Evolutionary conservation across 1,140 invertebrate genomes (phyloP), one percentile per base, ranked within the genome.

Genomic region (Hypothenemus hampei): DNA sequence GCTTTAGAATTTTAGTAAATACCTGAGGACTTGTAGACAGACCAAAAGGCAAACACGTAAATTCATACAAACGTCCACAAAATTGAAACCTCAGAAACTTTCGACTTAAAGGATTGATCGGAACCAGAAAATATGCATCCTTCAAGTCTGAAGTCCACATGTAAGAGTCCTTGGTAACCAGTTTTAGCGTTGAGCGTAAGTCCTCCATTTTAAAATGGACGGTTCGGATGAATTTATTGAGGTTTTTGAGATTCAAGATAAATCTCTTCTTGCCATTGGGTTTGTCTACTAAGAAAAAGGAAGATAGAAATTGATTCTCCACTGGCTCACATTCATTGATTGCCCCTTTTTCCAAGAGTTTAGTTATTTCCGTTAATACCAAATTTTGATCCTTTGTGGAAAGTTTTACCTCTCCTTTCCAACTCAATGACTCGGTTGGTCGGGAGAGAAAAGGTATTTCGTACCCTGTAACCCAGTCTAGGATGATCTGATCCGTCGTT

Each of bases 1-100:
- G 24, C 16, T 41, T 52, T 37, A 43, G 18, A 11, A 52, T n/a
- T 26, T 51, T 52, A 4, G 49, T 31, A 18, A 44, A 44, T 10
- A 16, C 23, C 20, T 22, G 21, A n/a, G 41, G 41, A 2, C 18
- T 21, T 22, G 22, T n/a, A n/a, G 41, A 4, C 23, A 44, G 18
- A 7, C 41, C 41, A 22, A 44, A 44, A 13, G 41, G 41, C 4
- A 44, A 22, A 16, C 41, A 44, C 3, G 19, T 3, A n/a, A 44
- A 44, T 18, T 44, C 19, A 44, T 22, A 44, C 13, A 44, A n/a
- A 18, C 10, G 1, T 7, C 22, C 41, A 3, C 3, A 2, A 13
- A 22, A 44, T 6, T 3, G 3, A 44, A 44, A 44, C 4, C 22
- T 4, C 11, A 44, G 23, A 20, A 3, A 44, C 23, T 44, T 44